A percentile compares a stretch with the other conserved stretches of the same genome.
Evolutionary conservation across 2,113 vertebrate genomes (phyloP).

Genomic region (Lasiurus borealis): DNA sequence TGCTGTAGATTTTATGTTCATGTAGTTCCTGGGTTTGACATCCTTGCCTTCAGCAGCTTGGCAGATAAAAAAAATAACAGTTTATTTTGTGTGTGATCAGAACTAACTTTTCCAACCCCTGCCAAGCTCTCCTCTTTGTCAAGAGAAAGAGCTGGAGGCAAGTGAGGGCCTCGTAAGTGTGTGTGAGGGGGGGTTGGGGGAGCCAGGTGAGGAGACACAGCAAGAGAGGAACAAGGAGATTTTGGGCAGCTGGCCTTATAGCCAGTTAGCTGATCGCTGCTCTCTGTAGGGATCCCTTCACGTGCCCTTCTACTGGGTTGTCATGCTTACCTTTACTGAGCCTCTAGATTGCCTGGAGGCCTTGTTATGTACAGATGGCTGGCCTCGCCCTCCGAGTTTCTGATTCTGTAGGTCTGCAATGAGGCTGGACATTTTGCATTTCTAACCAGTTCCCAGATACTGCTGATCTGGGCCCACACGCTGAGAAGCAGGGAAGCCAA

Average conservation of each 20-base stretch:
- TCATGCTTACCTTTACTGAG: not conserved
- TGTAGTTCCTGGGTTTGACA: conserved; percentile 51
- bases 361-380: not conserved
- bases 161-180: not conserved
- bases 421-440: not conserved
- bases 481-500: not conserved
- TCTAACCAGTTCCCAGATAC: not conserved
- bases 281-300: not conserved
- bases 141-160: conserved; percentile 36
- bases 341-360: no score
- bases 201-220: not conserved
- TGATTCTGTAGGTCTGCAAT: not conserved
- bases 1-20: conserved; percentile 23
- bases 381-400: not conserved
- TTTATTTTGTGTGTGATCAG: conserved; percentile 77
- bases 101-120: conserved; percentile 68
- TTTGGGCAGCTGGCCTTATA: not conserved
- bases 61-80: conserved; percentile 72
- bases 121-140: conserved; percentile 61
- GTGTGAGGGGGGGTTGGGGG: not conserved
- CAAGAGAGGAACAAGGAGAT: not conserved
- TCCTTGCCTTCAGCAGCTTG: conserved; percentile 70
- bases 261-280: rapidly evolving
- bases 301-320: not conserved
- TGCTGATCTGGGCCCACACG: not conserved